These are phyloP conservation scores for Reticulitermes speratus DNA, from an alignment of 1,140 invertebrate genomes.

Conservation along the genomic window DNA sequence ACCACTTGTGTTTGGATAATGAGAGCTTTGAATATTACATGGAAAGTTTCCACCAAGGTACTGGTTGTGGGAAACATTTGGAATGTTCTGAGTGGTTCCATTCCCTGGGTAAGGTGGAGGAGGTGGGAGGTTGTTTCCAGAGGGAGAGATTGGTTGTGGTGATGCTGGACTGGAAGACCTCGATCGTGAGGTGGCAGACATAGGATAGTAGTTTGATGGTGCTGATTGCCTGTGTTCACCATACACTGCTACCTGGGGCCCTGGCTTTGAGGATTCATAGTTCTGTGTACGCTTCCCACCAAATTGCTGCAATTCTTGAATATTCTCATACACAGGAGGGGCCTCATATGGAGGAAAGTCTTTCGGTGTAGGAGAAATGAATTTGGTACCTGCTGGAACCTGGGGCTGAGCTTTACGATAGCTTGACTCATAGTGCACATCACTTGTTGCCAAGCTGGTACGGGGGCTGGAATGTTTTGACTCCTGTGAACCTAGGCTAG, in stretches of 20 bases:
- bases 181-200: slow-evolving; percentile 38
- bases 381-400: slow-evolving; percentile 60
- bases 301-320: slow-evolving; percentile 54
- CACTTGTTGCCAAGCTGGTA: slow-evolving; percentile 46
- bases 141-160: slow-evolving; percentile 18
- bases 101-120: slow-evolving; percentile 41
- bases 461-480: slow-evolving; percentile 55
- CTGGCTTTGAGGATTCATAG: slow-evolving; percentile 48
- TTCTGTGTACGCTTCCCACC: slow-evolving; percentile 41
- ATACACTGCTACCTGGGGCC: slow-evolving; percentile 49
- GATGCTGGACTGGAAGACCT: not conserved
- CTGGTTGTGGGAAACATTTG: not conserved
- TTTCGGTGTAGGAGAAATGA: slow-evolving; percentile 48
- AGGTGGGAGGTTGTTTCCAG: slow-evolving; percentile 35
- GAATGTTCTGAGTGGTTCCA: not conserved
- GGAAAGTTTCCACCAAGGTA: not conserved
- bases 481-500: slow-evolving; percentile 53
- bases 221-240: slow-evolving; percentile 21
- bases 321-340: slow-evolving; percentile 71
- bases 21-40: not conserved
- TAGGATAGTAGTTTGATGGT: slow-evolving; percentile 25
- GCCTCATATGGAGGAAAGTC: slow-evolving; percentile 56
- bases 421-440: slow-evolving; percentile 51
- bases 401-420: slow-evolving; percentile 67
- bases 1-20: not conserved